These are phyloP conservation scores for Marasmarcha lunaedactyla DNA, from an alignment of 2,888 invertebrate species.

Conservation along the genomic window DNA sequence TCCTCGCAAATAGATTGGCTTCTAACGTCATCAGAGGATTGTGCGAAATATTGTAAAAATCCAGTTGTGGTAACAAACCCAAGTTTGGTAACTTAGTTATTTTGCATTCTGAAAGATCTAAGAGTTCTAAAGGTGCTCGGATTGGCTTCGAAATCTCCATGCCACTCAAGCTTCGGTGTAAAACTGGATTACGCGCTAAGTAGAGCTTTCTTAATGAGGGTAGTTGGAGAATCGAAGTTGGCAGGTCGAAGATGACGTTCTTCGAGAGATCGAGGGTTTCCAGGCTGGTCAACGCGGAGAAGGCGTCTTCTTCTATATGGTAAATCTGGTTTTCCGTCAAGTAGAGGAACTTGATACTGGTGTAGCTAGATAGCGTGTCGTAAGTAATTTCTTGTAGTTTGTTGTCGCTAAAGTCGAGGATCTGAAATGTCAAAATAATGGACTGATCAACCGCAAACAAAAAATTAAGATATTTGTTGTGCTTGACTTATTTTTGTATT, in stretches of 20 bases:
- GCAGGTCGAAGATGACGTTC: slow-evolving; percentile 62
- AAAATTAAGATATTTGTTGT: no score
- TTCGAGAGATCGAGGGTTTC: slow-evolving; percentile 68
- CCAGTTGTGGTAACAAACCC: slow-evolving; percentile 69
- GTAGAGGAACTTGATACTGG: slow-evolving; percentile 65
- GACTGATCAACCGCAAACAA: no score
- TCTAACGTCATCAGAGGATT: slow-evolving; percentile 62
- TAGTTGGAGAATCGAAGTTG: slow-evolving; percentile 63
- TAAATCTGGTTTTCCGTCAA: slow-evolving; percentile 70
- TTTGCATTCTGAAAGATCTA: slow-evolving; percentile 73
- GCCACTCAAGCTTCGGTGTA: slow-evolving; percentile 40
- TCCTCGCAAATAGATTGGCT: slow-evolving; percentile 67
- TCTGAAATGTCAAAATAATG: slow-evolving; percentile 41
- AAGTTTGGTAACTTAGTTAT: slow-evolving; percentile 71
- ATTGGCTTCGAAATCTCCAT: slow-evolving; percentile 63
- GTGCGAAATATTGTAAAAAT: slow-evolving; percentile 72
- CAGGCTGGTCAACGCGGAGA: slow-evolving; percentile 53
- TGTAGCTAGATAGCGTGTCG: slow-evolving; percentile 59
- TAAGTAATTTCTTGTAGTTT: slow-evolving; percentile 60
- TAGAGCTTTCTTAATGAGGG: slow-evolving; percentile 73
- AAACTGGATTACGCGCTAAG: slow-evolving; percentile 62
- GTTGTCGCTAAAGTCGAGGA: slow-evolving; percentile 70
- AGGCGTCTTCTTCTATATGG: slow-evolving; percentile 63
- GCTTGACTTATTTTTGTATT: no score
- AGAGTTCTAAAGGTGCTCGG: slow-evolving; percentile 64